These are phyloP conservation scores for Cyclophora punctaria DNA, from an alignment of 2,888 invertebrate species.

Conservation along the genomic window DNA sequence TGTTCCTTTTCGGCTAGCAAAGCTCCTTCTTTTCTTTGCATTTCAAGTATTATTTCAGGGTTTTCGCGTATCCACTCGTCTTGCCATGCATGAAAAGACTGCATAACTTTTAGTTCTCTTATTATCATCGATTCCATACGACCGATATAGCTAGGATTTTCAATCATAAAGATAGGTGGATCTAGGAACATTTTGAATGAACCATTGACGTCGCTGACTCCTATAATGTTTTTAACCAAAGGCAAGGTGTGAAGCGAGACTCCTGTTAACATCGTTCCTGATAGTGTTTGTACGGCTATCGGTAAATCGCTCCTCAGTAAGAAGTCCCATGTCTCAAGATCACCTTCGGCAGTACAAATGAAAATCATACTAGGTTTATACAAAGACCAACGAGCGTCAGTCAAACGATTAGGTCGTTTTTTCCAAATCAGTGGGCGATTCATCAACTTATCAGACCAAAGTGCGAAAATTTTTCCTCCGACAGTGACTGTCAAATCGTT, in stretches of 20 bases:
- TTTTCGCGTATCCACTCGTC: constrained; percentile 69
- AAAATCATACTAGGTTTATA: constrained; percentile 82
- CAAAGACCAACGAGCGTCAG: constrained; percentile 84
- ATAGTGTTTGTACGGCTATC: constrained; percentile 78
- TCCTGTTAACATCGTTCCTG: constrained; percentile 79
- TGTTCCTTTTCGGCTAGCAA: constrained; percentile 59
- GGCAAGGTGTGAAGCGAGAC: constrained; percentile 76
- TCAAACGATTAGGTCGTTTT: constrained; percentile 72
- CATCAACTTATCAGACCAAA: constrained; percentile 81
- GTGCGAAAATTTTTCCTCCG: constrained; percentile 83
- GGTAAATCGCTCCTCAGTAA: constrained; percentile 80
- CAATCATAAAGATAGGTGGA: constrained; percentile 70
- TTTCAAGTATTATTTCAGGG: constrained; percentile 50
- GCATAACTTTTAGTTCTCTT: constrained; percentile 70
- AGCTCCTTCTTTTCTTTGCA: constrained; percentile 55
- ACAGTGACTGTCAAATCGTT: constrained; percentile 79
- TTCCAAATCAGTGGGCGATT: constrained; percentile 81
- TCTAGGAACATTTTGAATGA: constrained; percentile 78
- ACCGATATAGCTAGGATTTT: constrained; percentile 50
- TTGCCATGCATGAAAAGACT: constrained; percentile 76
- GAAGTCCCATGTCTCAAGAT: constrained; percentile 88
- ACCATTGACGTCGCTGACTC: constrained; percentile 81
- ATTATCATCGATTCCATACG: constrained; percentile 63
- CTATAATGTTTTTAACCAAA: constrained; percentile 76
- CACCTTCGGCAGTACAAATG: constrained; percentile 82